Evolutionary conservation across 1,140 invertebrate genomes (phyloP).

Genomic region (Halictus rubicundus): DNA sequence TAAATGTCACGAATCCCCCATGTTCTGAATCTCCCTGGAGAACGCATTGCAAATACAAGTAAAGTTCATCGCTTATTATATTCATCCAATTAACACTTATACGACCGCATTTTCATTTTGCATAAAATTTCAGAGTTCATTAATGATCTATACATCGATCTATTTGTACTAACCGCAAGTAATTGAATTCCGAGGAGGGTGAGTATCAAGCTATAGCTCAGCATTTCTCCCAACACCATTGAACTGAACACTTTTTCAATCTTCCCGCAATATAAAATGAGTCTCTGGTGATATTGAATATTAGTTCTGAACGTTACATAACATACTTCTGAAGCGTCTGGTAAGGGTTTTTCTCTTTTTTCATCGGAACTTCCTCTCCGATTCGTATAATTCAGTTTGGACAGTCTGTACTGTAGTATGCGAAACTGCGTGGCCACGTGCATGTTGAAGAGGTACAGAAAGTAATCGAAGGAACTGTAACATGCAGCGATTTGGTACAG

Average conservation of each 20-base stretch:
- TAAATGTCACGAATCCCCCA: too few species aligned
- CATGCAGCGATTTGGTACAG: conserved; percentile 40
- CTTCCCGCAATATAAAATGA: conserved; percentile 41
- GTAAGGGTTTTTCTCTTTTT: too few species aligned
- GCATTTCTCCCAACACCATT: conserved; percentile 41
- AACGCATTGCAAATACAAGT: too few species aligned
- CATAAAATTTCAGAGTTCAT: too few species aligned
- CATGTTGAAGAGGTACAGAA: conserved; percentile 49
- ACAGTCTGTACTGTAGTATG: conserved; percentile 51
- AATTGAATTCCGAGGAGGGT: conserved; percentile 59
- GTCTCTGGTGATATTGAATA: conserved; percentile 28
- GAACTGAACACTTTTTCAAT: conserved; percentile 51
- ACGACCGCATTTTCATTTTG: too few species aligned
- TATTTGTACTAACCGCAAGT: conserved; percentile 43
- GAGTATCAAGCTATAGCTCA: conserved; percentile 49
- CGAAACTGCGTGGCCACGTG: conserved; percentile 56
- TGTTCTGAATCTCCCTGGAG: too few species aligned
- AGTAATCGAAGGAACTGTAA: conserved; percentile 52
- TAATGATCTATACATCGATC: too few species aligned
- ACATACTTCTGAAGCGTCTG: not conserved
- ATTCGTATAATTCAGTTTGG: not conserved
- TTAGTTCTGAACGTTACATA: conserved; percentile 29
- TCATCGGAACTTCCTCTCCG: too few species aligned
- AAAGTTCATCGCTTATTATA: too few species aligned
- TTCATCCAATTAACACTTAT: too few species aligned